Conservation (phyloP, 1,140 invertebrate species). For the Amphibalanus amphitrite region DNA sequence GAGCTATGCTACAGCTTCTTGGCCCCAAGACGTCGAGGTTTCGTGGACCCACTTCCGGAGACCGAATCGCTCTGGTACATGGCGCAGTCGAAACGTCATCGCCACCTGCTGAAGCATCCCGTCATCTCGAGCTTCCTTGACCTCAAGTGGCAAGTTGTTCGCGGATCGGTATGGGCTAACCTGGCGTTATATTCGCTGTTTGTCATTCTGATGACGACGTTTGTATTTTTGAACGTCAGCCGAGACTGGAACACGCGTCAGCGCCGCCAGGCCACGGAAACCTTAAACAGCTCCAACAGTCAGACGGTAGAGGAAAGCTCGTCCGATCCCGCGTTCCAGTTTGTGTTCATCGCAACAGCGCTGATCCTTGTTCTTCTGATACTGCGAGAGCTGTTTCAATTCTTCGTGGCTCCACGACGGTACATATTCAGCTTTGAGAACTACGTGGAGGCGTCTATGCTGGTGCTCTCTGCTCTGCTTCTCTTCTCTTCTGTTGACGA, state of each 20-base stretch:
- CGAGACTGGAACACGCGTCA: neutral
- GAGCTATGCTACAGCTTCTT: conserved; percentile 51
- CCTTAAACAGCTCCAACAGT: neutral
- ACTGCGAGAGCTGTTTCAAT: conserved; percentile 14
- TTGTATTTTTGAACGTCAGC: conserved; percentile 6
- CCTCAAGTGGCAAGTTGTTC: conserved; percentile 59
- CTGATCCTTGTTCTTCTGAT: conserved; percentile 7
- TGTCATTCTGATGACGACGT: conserved; percentile 31
- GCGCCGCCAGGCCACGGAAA: neutral
- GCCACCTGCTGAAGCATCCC: conserved; percentile 48
- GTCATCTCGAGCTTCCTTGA: conserved; percentile 57
- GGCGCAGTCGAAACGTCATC: conserved; percentile 13
- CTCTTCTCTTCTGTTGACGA: conserved; percentile 32
- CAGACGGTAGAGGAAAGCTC: neutral
- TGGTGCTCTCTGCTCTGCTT: conserved; percentile 33
- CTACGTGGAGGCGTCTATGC: conserved; percentile 26
- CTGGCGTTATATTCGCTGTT: conserved; percentile 49
- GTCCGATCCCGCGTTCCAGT: conserved; percentile 9
- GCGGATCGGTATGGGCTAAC: conserved; percentile 49
- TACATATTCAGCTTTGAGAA: conserved; percentile 16
- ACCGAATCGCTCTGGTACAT: conserved; percentile 16
- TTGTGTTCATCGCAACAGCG: conserved; percentile 12
- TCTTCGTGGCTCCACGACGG: conserved; percentile 13
- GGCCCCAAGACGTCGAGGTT: conserved; percentile 26
- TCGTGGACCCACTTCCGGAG: conserved; percentile 6